Evolutionary conservation across 2,113 vertebrate genomes (phyloP).

Genomic region (Atractosteus spatula): DNA sequence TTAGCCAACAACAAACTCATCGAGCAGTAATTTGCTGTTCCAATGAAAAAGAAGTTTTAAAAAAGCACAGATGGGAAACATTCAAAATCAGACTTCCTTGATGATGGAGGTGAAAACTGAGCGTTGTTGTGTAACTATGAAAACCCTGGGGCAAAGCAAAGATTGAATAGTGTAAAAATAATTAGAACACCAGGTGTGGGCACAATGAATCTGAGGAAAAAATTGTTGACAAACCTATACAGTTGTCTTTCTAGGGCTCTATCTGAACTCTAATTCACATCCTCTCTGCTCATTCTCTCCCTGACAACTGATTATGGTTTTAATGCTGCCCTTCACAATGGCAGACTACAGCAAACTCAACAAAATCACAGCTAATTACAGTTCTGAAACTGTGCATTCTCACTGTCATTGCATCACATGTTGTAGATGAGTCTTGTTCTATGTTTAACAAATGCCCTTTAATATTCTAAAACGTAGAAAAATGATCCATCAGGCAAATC

Average conservation of each 20-base stretch:
- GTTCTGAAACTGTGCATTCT: too few species aligned
- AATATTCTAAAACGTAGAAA: too few species aligned
- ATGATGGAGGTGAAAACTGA: slow-evolving; percentile 39
- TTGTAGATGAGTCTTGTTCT: too few species aligned
- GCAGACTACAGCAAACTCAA: too few species aligned
- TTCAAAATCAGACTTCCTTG: slow-evolving; percentile 32
- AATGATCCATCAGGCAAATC: too few species aligned
- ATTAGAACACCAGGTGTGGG: slow-evolving; percentile 45
- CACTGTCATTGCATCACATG: too few species aligned
- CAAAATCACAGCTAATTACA: too few species aligned
- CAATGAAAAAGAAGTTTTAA: too few species aligned
- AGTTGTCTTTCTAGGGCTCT: slow-evolving; percentile 17
- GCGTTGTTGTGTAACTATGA: slow-evolving; percentile 39
- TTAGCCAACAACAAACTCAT: too few species aligned
- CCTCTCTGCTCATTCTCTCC: neutral
- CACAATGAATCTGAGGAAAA: slow-evolving; percentile 29
- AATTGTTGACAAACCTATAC: slow-evolving; percentile 32
- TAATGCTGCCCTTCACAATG: too few species aligned
- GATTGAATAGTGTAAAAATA: slow-evolving; percentile 45
- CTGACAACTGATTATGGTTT: neutral
- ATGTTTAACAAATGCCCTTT: too few species aligned
- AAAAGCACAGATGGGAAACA: slow-evolving; percentile 23
- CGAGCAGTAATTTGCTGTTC: too few species aligned
- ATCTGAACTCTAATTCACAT: slow-evolving; percentile 10
- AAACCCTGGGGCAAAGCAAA: slow-evolving; percentile 31